Conservation (phyloP, 1,140 invertebrate species). For the Odontomachus brunneus region DNA sequence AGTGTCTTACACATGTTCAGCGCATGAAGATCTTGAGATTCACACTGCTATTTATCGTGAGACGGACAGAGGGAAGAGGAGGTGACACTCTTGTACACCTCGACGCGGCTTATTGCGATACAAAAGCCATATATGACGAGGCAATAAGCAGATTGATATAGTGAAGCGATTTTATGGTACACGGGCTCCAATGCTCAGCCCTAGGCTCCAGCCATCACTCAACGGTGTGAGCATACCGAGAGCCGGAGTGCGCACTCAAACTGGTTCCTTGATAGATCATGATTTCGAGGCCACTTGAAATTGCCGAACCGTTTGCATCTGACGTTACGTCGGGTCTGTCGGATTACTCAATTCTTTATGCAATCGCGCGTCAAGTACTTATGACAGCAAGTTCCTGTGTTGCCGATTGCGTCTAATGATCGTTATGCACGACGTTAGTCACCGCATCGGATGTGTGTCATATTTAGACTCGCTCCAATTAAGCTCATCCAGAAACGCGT, state of each 20-base stretch:
- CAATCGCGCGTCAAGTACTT: slow-evolving; percentile 63
- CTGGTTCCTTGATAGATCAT: slow-evolving; percentile 63
- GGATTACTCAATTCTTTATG: slow-evolving; percentile 71
- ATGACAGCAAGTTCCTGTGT: slow-evolving; percentile 32
- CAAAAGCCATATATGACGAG: slow-evolving; percentile 56
- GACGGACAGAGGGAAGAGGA: slow-evolving; percentile 31
- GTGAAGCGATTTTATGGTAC: slow-evolving; percentile 72
- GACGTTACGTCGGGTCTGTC: slow-evolving; percentile 62
- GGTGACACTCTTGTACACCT: slow-evolving; percentile 53
- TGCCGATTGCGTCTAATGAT: slow-evolving; percentile 54
- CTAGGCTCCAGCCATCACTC: slow-evolving; percentile 70
- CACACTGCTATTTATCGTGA: slow-evolving; percentile 50
- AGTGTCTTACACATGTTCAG: slow-evolving; percentile 21
- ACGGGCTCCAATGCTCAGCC: slow-evolving; percentile 61
- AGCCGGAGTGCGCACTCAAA: slow-evolving; percentile 33
- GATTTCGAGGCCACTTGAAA: slow-evolving; percentile 64
- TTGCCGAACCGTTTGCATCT: slow-evolving; percentile 57
- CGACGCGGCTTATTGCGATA: slow-evolving; percentile 39
- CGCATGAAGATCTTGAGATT: slow-evolving; percentile 39
- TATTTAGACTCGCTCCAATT: slow-evolving; percentile 40
- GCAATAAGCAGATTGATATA: slow-evolving; percentile 73
- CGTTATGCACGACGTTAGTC: slow-evolving; percentile 51
- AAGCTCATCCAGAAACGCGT: not conserved
- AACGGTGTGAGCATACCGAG: slow-evolving; percentile 40
- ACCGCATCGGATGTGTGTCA: slow-evolving; percentile 37